Evolutionary conservation across 2,888 invertebrate genomes (phyloP).

Genomic region (Drosophila paucipuncta): DNA sequence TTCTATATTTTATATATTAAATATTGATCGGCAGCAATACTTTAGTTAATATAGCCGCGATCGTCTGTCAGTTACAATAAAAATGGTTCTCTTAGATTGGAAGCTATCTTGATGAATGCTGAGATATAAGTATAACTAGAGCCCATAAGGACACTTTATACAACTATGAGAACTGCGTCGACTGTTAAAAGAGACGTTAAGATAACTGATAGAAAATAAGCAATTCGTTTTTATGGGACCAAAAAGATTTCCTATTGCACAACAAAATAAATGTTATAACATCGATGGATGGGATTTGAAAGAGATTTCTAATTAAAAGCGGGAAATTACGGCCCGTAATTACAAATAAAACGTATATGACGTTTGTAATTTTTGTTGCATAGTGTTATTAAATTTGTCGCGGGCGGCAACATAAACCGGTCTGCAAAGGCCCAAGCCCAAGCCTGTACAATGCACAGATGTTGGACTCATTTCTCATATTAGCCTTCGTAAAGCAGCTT

Average conservation of each 20-base stretch:
- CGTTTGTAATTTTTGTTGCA: background rate
- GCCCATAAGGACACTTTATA: background rate
- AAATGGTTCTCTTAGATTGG: background rate
- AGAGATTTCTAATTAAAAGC: background rate
- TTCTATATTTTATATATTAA: background rate
- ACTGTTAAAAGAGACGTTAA: background rate
- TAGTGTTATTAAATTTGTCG: conserved; percentile 40
- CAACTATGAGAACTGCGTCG: background rate
- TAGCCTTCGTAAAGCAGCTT: conserved; percentile 48
- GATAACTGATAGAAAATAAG: background rate
- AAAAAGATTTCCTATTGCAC: background rate
- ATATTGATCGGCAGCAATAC: background rate
- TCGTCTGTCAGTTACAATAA: background rate
- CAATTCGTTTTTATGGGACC: background rate
- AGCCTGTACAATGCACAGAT: conserved; percentile 64
- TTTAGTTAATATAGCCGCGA: background rate
- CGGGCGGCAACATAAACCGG: conserved; percentile 76
- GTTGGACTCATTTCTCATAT: conserved; percentile 70
- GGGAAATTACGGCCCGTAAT: background rate
- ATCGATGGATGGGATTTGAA: background rate
- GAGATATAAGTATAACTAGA: background rate
- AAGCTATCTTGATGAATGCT: background rate
- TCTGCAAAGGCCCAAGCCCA: conserved; percentile 56
- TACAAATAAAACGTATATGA: background rate
- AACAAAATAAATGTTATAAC: background rate